Base-by-base conservation (phyloP, 2,797 vertebrate genomes). In the Emys orbicularis region DNA sequence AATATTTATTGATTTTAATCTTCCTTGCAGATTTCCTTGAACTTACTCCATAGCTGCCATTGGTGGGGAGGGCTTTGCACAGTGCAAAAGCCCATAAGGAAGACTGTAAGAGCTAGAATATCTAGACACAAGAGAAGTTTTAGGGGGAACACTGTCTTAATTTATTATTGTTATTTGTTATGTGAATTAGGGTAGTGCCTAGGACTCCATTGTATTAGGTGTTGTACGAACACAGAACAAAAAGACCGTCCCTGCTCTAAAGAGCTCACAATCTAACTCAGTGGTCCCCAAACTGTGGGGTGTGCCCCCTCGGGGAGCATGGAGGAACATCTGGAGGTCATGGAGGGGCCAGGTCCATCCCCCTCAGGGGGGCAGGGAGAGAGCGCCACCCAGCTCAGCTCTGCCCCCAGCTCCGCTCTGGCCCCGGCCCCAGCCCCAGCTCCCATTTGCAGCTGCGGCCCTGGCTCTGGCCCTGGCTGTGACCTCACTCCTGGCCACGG, bases 21-120 rank as follows among this genome's bases (percentile, higher is more conserved):
- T 82, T 92, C 37, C 47, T 94, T 37, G 83, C 3, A 87, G 13
- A 83, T 80, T 82, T 91, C 77, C 91, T 95, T 86, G 80, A 82
- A 49, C 83, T 12, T 81, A 72, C 11, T 37, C 27, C 9, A 7
- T 74, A 65, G 8, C 5, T 80, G 52, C 4, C 6, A 83, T 65
- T 57, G 61, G 52, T 0, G 56, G 5, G 76, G 68, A 65, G 1
- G 0, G 16, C n/a, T 86, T 31, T 76, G 44, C 59, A 84, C 23
- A 92, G 47, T 12, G 53, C 29, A 61, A 31, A 29, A 25, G 19
- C 52, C 53, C 29, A 16, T n/a, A 27, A 72, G 77, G 41, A 81
- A 84, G 83, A 74, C 57, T 44, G 79, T 54, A 87, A 41, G 44
- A 37, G 5, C 53, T 77, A 52, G 12, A 61, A 79, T n/a, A 29